Conservation (phyloP, 2,888 invertebrate genomes). For the Temnothorax unifasciatus region DNA sequence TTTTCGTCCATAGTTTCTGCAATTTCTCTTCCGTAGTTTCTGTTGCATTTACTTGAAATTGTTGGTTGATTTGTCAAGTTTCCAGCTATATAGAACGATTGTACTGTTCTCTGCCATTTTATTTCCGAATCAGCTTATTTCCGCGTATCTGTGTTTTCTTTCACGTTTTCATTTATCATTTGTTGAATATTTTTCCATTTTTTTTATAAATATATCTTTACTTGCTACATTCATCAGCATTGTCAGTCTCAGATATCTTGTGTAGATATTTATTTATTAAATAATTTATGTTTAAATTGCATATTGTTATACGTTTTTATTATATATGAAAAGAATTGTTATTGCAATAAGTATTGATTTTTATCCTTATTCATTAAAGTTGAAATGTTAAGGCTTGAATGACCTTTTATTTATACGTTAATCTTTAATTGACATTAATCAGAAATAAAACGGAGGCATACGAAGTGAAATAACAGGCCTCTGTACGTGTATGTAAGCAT, state of each 20-base stretch:
- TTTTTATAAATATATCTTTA: background rate
- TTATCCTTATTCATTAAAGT: constrained; percentile 5
- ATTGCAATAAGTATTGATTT: background rate
- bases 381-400: background rate
- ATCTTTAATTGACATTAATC: background rate
- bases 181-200: constrained; percentile 18
- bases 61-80: constrained; percentile 29
- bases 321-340: background rate
- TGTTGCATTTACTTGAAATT: constrained; percentile 21
- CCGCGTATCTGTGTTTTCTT: background rate
- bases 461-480: constrained; percentile 8
- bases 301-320: background rate
- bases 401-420: background rate
- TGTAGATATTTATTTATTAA: background rate
- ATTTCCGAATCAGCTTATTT: constrained; percentile 24
- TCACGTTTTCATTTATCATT: background rate
- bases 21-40: constrained; percentile 12
- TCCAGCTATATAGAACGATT: background rate
- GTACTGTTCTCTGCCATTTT: constrained; percentile 10
- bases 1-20: constrained; percentile 23
- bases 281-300: background rate
- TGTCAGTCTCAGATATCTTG: background rate
- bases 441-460: background rate
- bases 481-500: background rate
- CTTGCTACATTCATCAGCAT: background rate